A percentile compares a stretch with the other conserved stretches of the same genome.
Evolutionary conservation across 2,113 vertebrate genomes (phyloP).

Genomic region (Colaptes auratus): DNA sequence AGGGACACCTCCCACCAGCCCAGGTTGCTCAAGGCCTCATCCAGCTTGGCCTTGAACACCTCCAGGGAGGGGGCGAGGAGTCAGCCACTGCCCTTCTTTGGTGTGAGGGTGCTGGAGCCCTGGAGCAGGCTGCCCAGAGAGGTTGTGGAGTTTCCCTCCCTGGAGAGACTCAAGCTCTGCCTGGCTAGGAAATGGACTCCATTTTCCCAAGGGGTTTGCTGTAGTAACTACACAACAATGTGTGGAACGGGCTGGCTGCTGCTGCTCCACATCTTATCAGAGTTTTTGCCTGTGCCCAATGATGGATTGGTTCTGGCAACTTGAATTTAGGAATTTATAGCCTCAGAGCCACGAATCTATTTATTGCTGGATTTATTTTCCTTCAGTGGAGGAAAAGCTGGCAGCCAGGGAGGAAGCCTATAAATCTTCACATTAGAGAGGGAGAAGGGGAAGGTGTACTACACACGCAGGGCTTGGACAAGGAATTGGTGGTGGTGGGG

Average conservation of each 20-base stretch:
- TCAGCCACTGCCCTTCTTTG: too few relatives aligned
- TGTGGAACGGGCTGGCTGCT: background rate
- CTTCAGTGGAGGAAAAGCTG: background rate
- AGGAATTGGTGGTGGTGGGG: background rate
- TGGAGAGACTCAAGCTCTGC: too few relatives aligned
- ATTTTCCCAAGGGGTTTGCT: background rate
- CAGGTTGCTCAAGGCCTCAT: too few relatives aligned
- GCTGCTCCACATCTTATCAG: background rate
- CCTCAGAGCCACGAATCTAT: background rate
- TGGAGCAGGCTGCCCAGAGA: too few relatives aligned
- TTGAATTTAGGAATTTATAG: constrained; percentile 15
- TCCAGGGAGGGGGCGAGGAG: too few relatives aligned
- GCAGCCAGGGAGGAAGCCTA: constrained; percentile 10
- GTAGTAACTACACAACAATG: constrained; percentile 24
- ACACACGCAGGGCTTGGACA: background rate
- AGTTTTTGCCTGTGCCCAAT: background rate
- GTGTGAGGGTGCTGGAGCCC: too few relatives aligned
- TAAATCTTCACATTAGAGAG: constrained; percentile 29
- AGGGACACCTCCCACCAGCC: too few relatives aligned
- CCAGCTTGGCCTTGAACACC: too few relatives aligned
- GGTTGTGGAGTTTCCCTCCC: too few relatives aligned
- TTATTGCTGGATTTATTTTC: constrained; percentile 34
- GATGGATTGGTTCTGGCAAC: constrained; percentile 31
- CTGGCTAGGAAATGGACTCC: too few relatives aligned
- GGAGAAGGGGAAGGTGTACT: constrained; percentile 7